Base-by-base conservation (phyloP, 92 coral and sea anemone genomes). In the Porites evermanni region DNA sequence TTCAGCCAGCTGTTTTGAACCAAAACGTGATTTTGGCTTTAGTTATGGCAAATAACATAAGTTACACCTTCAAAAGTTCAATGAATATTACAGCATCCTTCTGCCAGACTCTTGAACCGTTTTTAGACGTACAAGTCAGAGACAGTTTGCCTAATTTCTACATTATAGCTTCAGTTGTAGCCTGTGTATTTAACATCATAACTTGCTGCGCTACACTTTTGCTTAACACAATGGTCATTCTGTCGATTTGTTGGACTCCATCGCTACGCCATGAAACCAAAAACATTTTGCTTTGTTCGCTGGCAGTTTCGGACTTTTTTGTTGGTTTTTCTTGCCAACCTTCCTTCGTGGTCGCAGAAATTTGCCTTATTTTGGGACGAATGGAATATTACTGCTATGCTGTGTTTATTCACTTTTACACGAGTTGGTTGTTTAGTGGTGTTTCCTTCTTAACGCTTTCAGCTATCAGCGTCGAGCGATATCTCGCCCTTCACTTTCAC, bases 251-350 rank as follows among this genome's bases (percentile, higher is more conserved):
- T 38, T 11, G 58, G 26, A 83, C 80, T 9, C 87, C 87, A 3
- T 16, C 61, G n/a, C 80, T 83, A 21, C 87, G 76, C 29, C 53
- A 77, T 14, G 20, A 63, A 51, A 65, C 87, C 24, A 83, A 68
- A 16, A 74, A 83, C 64, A 14, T 73, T 63, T 38, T 83, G 6
- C 72, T 83, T 6, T 74, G 80, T 18, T 74, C 87, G 12, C 47
- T 83, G 65, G 87, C 87, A n/a, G 72, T 74, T 52, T 47, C 87
- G 24, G 87, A 83, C 66, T 53, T 83, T 50, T 83, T 73, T 6
- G 87, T 74, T 63, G 87, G 24, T 24, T 53, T 83, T 1, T 29
- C 80, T 4, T 38, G 73, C 5, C 74, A 83, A 16, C 87, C 87
- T 17, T 73, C 65, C 18, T 83, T 83, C 66, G 16, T 83, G 2